phyloP scores from a whole-genome alignment of 2,888 invertebrate species.

The Drosophila recens region DNA sequence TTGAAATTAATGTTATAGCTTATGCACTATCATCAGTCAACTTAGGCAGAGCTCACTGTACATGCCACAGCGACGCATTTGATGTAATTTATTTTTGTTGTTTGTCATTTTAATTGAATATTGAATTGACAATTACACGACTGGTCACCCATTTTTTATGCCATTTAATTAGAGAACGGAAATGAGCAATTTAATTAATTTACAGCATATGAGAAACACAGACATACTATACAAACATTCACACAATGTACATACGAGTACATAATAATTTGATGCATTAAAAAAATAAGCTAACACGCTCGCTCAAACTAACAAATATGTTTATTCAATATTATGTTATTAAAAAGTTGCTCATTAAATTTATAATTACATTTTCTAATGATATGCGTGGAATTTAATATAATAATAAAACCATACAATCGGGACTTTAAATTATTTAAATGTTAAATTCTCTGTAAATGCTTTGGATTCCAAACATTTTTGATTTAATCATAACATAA shows the following conservation, averaged over 20 bases:
- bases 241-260: too few relatives aligned
- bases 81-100: constrained; percentile 17
- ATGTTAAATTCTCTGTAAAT: too few relatives aligned
- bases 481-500: neutral
- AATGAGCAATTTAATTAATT: constrained; percentile 73
- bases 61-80: neutral
- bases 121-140: constrained; percentile 43
- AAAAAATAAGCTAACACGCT: neutral
- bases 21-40: neutral
- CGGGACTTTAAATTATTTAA: neutral
- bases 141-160: constrained; percentile 14
- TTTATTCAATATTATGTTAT: constrained; percentile 4
- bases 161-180: constrained; percentile 69
- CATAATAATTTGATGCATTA: constrained; percentile 18
- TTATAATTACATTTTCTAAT: neutral
- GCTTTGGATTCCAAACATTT: neutral
- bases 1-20: constrained; percentile 1
- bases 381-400: neutral
- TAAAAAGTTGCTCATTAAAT: neutral
- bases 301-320: neutral
- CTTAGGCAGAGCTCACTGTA: constrained; percentile 22
- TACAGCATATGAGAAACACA: constrained; percentile 31
- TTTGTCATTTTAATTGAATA: constrained; percentile 62
- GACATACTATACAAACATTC: too few relatives aligned
- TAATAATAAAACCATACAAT: neutral